These are phyloP conservation scores for Metellina segmentata DNA, from an alignment of 2,888 invertebrate species.

Conservation along the genomic window DNA sequence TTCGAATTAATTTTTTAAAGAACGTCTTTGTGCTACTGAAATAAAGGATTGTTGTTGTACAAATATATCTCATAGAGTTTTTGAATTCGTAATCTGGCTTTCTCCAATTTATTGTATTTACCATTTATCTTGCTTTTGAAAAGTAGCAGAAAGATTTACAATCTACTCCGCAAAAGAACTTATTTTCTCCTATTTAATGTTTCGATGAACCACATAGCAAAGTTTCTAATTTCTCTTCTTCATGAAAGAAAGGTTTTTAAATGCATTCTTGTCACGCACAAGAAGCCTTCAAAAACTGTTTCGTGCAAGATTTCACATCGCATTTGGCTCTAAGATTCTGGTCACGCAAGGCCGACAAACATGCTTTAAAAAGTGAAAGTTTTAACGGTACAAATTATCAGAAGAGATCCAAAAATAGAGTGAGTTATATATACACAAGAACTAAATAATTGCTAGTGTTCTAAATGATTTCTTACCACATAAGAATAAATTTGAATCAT, in stretches of 20 bases:
- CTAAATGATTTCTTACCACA: too few relatives aligned
- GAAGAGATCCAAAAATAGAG: conserved; percentile 26
- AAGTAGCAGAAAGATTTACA: not conserved
- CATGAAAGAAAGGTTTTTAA: conserved; percentile 16
- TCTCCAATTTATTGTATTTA: not conserved
- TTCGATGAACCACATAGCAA: not conserved
- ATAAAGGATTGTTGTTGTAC: not conserved
- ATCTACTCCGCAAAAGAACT: not conserved
- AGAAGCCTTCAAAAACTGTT: conserved; percentile 31
- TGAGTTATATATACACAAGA: not conserved
- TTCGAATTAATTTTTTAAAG: not conserved
- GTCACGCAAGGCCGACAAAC: conserved; percentile 43
- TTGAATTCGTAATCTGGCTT: not conserved
- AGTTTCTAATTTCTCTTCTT: conserved; percentile 44
- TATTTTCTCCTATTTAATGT: conserved; percentile 2
- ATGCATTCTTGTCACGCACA: conserved; percentile 45
- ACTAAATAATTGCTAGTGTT: not conserved
- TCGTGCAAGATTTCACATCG: conserved; percentile 21
- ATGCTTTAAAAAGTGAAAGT: conserved; percentile 25
- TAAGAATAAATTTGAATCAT: too few relatives aligned
- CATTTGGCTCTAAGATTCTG: not conserved
- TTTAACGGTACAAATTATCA: conserved; percentile 39
- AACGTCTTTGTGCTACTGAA: not conserved
- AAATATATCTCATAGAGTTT: not conserved
- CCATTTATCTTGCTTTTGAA: not conserved